These are phyloP conservation scores for Crotalus horridus DNA, from an alignment of 2,113 vertebrate species.

Conservation along the genomic window DNA sequence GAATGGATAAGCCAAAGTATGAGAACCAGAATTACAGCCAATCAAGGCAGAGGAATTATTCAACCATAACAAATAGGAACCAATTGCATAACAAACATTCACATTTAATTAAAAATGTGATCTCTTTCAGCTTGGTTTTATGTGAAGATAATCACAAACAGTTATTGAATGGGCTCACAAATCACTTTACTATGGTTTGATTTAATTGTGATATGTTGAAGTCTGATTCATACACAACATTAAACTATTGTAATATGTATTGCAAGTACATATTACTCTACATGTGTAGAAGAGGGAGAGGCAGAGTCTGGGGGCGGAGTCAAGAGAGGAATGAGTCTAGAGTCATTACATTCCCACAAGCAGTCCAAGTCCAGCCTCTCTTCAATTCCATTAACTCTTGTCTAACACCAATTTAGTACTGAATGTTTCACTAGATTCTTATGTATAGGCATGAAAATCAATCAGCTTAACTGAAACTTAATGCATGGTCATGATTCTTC, in stretches of 20 bases:
- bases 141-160: neutral
- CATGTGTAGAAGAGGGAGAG: neutral
- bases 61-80: neutral
- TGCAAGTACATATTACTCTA: neutral
- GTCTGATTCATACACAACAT: neutral
- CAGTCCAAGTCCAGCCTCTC: neutral
- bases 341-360: neutral
- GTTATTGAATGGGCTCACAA: neutral
- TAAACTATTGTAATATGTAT: neutral
- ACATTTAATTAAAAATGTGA: neutral
- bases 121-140: neutral
- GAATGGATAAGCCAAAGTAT: neutral
- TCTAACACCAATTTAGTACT: neutral
- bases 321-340: neutral
- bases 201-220: neutral
- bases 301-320: neutral
- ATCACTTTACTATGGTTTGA: neutral
- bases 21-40: neutral
- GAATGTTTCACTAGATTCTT: neutral
- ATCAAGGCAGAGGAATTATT: neutral
- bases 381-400: neutral
- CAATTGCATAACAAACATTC: neutral
- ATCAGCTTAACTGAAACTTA: neutral
- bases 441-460: neutral
- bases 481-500: neutral